Evolutionary conservation across 2,113 vertebrate species (phyloP), one percentile per base, ranked within the genome.

Genomic region (Bubo scandiacus): DNA sequence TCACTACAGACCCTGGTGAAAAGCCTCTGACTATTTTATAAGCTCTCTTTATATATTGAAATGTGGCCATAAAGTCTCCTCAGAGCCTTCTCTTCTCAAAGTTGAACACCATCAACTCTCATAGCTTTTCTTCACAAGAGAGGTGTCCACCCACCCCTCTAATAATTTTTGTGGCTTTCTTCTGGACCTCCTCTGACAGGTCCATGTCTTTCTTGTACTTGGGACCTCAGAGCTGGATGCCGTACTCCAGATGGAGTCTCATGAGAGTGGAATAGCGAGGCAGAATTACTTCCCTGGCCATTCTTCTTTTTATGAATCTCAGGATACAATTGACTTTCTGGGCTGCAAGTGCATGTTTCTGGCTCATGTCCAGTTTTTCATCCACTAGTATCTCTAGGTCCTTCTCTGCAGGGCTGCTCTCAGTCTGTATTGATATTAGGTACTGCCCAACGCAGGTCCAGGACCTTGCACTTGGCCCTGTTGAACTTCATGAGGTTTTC

Each of bases 331-430:
- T 47, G 26, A 9, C 34, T 47, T 79, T 79, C 40, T 62, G n/a
- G 8, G 15, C 5, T 65, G 12, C 12, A 42, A 51, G 20, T 21
- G 3, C 34, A 62, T 1, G 1, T 19, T 58, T 6, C 8, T 2
- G 1, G 8, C 25, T 73, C 20, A n/a, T 42, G 20, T 26, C 6
- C 10, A 49, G 5, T 22, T 73, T 42, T 73, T 51, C 2, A 15
- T 22, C 21, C 11, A 18, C 13, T 20, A 42, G 26, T 32, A 54
- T 54, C 13, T 29, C 12, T 25, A 52, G 2, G 11, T 52, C 23
- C 23, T 59, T 67, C 27, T 65, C 26, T 51, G 36, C 9, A 73
- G 17, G 13, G 14, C 27, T 43, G 36, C 17, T 66, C 6, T 49
- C 26, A 51, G 18, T 22, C 17, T 45, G 3, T 61, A 34, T 15